A percentile compares a stretch with the other conserved stretches of the same genome.
Conservation (phyloP, 2,888 invertebrate species). For the Andrena flavipes region DNA sequence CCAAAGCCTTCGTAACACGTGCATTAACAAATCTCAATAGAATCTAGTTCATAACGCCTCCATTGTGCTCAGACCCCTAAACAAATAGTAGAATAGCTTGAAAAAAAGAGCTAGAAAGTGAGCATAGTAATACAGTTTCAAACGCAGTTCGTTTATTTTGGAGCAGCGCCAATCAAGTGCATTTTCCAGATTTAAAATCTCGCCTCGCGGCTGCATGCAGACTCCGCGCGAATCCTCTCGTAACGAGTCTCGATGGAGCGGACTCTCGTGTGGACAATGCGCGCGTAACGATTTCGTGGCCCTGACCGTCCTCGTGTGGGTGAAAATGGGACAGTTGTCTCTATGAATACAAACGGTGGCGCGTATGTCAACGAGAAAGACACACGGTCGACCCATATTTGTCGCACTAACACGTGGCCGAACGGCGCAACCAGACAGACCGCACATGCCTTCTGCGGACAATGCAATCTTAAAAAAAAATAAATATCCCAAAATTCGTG, state of each 20-base stretch:
- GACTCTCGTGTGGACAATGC: background rate
- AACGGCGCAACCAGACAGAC: background rate
- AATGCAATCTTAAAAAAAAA: too few relatives aligned
- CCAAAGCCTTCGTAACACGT: slow-evolving; percentile 21
- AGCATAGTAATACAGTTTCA: background rate
- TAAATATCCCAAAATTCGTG: too few relatives aligned
- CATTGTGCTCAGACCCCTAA: slow-evolving; percentile 5
- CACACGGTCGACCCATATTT: slow-evolving; percentile 55
- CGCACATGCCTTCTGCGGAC: too few relatives aligned
- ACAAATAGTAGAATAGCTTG: background rate
- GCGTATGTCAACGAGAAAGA: slow-evolving; percentile 39
- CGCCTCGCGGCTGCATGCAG: background rate
- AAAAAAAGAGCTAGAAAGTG: background rate
- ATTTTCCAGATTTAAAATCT: slow-evolving; percentile 38
- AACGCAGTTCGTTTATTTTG: slow-evolving; percentile 4
- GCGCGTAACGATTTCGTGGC: slow-evolving; percentile 48
- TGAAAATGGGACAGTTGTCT: slow-evolving; percentile 65
- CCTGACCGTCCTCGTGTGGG: slow-evolving; percentile 58
- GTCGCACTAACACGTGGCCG: slow-evolving; percentile 45
- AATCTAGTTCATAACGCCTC: slow-evolving; percentile 3
- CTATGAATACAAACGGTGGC: slow-evolving; percentile 58
- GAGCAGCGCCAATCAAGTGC: slow-evolving; percentile 8
- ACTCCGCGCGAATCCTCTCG: background rate
- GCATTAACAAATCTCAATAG: slow-evolving; percentile 3
- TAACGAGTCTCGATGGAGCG: background rate